A percentile compares a stretch with the other conserved stretches of the same genome.
These are phyloP conservation scores for Trachymyrmex cornetzi DNA, from an alignment of 1,140 invertebrate species.

Conservation along the genomic window DNA sequence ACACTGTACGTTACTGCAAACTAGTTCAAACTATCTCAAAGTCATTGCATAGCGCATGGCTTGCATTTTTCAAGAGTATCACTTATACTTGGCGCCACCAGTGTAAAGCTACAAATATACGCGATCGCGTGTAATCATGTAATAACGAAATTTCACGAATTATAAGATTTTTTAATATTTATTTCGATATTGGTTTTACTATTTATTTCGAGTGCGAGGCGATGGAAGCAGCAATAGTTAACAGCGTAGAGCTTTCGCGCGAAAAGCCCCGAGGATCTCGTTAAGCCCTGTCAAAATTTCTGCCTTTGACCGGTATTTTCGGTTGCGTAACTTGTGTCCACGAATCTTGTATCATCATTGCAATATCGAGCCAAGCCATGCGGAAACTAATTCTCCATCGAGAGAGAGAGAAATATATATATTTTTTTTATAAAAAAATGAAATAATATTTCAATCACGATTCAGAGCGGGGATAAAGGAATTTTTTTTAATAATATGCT, in stretches of 20 bases:
- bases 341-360: constrained; percentile 10
- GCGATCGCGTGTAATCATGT: neutral
- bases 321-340: constrained; percentile 17
- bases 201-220: neutral
- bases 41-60: constrained; percentile 50
- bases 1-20: constrained; percentile 23
- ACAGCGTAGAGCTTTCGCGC: neutral
- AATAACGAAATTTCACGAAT: constrained; percentile 64
- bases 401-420: neutral
- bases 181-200: constrained; percentile 52
- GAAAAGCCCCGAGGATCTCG: constrained; percentile 37
- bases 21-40: constrained; percentile 61
- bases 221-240: constrained; percentile 16
- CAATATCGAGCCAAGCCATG: constrained; percentile 29
- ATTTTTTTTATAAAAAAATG: neutral
- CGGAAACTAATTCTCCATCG: constrained; percentile 34
- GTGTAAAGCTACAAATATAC: constrained; percentile 6
- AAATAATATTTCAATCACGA: constrained; percentile 7
- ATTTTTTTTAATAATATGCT: constrained; percentile 45
- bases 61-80: constrained; percentile 51
- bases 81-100: constrained; percentile 53
- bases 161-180: constrained; percentile 42
- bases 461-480: neutral
- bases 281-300: constrained; percentile 43
- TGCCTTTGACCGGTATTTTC: constrained; percentile 24